Evolutionary conservation across 2,113 vertebrate species (phyloP).

Genomic region (Ctenomys sociabilis): DNA sequence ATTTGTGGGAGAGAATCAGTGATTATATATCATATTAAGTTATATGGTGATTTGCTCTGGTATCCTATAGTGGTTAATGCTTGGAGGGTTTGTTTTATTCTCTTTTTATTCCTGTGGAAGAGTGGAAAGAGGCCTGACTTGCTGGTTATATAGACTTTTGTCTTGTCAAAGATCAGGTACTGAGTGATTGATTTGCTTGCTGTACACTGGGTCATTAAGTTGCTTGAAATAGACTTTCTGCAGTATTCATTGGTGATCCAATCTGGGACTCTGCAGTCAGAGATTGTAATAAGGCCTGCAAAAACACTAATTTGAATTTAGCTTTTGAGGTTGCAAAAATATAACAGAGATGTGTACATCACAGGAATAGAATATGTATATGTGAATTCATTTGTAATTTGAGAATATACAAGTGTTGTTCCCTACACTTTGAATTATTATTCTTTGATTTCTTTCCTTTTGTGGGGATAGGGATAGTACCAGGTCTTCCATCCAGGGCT

Average conservation of each 20-base stretch:
- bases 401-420: background rate
- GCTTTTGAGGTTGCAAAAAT: constrained; percentile 21
- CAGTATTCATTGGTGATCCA: constrained; percentile 18
- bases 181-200: constrained; percentile 68
- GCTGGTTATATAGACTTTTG: constrained; percentile 66
- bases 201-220: constrained; percentile 63
- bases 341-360: background rate
- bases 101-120: background rate
- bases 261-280: constrained; percentile 21
- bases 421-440: background rate
- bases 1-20: constrained; percentile 13
- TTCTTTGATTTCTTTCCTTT: too few species aligned
- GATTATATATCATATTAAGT: constrained; percentile 43
- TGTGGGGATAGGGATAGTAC: background rate
- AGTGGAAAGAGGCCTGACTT: constrained; percentile 39
- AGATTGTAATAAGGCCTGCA: constrained; percentile 19
- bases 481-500: too few species aligned
- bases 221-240: constrained; percentile 66
- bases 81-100: background rate
- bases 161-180: constrained; percentile 69
- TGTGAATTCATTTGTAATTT: constrained; percentile 34
- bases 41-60: constrained; percentile 31
- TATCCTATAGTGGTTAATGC: background rate
- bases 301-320: constrained; percentile 51
- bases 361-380: background rate